These are phyloP conservation scores for Thera obeliscata DNA, from an alignment of 2,888 invertebrate species.

Conservation along the genomic window DNA sequence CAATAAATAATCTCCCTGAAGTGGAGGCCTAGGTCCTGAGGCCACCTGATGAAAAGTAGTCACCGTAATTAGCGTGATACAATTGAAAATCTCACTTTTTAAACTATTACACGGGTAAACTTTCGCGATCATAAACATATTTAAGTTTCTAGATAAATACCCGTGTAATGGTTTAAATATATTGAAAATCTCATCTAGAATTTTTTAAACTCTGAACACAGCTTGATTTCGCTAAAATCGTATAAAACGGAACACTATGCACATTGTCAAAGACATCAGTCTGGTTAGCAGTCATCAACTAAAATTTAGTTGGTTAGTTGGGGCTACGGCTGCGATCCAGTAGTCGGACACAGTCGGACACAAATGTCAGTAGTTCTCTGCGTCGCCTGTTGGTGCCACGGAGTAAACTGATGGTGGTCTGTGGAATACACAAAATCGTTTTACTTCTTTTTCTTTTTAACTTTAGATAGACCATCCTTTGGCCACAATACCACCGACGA, in stretches of 20 bases:
- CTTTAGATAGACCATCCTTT: no score
- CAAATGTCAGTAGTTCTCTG: slow-evolving; percentile 75
- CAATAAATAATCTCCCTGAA: no score
- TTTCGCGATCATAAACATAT: no score
- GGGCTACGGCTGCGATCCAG: slow-evolving; percentile 50
- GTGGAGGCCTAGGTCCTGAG: no score
- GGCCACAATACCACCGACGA: no score
- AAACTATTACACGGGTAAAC: no score
- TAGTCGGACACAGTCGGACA: slow-evolving; percentile 62
- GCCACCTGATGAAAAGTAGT: no score
- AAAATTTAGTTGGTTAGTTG: slow-evolving; percentile 40
- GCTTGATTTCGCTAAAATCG: slow-evolving; percentile 27
- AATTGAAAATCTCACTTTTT: no score
- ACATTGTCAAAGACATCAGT: slow-evolving; percentile 37
- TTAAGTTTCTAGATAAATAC: no score
- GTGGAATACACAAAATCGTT: slow-evolving; percentile 39
- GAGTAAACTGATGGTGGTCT: slow-evolving; percentile 80
- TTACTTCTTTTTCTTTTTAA: background rate
- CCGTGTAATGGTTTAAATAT: background rate
- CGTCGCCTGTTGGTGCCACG: slow-evolving; percentile 70
- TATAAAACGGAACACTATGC: slow-evolving; percentile 36
- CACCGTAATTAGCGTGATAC: no score
- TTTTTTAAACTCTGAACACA: slow-evolving; percentile 23
- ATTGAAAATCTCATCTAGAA: background rate
- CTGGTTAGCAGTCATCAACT: slow-evolving; percentile 37